These are phyloP conservation scores for Gasteruption jaculator DNA, from an alignment of 2,888 invertebrate species.

Conservation along the genomic window DNA sequence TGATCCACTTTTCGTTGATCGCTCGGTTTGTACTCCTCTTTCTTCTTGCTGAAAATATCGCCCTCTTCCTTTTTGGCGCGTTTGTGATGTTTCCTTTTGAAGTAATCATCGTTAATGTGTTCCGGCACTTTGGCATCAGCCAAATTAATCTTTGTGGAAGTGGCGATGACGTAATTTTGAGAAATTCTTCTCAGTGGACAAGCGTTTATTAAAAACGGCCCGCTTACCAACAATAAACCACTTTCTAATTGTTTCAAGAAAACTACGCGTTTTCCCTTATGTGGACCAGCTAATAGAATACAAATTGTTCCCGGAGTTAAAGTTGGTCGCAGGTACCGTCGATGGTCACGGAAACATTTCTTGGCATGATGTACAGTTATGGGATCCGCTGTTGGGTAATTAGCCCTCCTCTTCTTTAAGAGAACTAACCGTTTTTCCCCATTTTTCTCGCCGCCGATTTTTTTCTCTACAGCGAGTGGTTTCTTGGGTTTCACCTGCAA, in stretches of 20 bases:
- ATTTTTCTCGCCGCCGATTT: constrained; percentile 94
- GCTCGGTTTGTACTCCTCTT: constrained; percentile 84
- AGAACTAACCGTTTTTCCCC: constrained; percentile 85
- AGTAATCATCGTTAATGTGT: constrained; percentile 87
- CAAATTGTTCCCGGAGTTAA: constrained; percentile 89
- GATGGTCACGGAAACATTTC: constrained; percentile 76
- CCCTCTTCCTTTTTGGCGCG: constrained; percentile 82
- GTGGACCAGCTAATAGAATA: constrained; percentile 90
- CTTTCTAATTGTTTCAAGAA: constrained; percentile 80
- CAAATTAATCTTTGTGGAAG: constrained; percentile 83
- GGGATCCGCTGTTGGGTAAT: constrained; percentile 77
- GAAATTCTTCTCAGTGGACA: constrained; percentile 94
- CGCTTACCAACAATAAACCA: constrained; percentile 88
- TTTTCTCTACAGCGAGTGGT: constrained; percentile 71
- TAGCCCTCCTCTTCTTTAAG: constrained; percentile 70
- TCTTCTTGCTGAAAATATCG: constrained; percentile 92
- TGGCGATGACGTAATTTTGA: constrained; percentile 93
- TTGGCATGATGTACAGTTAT: constrained; percentile 69
- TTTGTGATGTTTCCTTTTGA: constrained; percentile 84
- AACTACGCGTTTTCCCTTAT: constrained; percentile 96
- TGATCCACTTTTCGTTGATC: constrained; percentile 91
- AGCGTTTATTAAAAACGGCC: constrained; percentile 89
- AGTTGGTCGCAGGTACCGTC: constrained; percentile 67
- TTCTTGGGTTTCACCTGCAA: constrained; percentile 62
- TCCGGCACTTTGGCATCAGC: constrained; percentile 76